A percentile compares a stretch with the other conserved stretches of the same genome.
Evolutionary conservation across 2,113 vertebrate genomes (phyloP).

Genomic region (Pangasianodon gigas): DNA sequence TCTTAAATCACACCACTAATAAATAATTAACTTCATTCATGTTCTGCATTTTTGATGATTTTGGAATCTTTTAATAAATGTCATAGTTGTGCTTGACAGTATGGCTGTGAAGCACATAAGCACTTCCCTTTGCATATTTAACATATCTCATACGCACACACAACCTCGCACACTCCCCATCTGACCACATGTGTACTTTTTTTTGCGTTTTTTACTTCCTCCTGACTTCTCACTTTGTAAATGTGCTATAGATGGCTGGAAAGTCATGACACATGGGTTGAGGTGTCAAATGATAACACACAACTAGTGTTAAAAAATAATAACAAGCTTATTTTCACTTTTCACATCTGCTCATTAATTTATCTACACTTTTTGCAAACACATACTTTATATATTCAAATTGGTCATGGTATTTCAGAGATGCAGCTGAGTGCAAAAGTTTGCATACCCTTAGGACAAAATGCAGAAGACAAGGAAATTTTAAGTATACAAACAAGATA

Average conservation of each 20-base stretch:
- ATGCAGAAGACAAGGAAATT: not conserved
- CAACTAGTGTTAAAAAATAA: not conserved
- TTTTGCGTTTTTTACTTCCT: constrained; percentile 1
- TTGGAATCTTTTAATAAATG: not conserved
- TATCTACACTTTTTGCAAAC: not conserved
- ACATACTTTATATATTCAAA: not conserved
- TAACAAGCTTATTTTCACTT: constrained; percentile 11
- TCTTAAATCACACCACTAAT: not conserved
- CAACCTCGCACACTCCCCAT: not conserved
- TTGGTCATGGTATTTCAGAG: not conserved
- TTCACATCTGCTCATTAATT: not conserved
- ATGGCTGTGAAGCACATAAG: not conserved
- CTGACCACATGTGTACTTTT: not conserved
- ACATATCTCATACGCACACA: not conserved
- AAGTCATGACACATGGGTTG: not conserved
- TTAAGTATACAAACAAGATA: not conserved
- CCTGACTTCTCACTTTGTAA: not conserved
- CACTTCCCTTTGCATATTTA: constrained; percentile 1
- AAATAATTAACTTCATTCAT: not conserved
- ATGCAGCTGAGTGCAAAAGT: not conserved
- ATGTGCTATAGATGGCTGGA: not conserved
- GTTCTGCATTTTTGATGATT: not conserved
- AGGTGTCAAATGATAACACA: not conserved
- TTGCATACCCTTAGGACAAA: not conserved
- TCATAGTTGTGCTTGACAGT: not conserved